Base-by-base conservation (phyloP, 2,888 invertebrate species). In the Byasa hedistus region DNA sequence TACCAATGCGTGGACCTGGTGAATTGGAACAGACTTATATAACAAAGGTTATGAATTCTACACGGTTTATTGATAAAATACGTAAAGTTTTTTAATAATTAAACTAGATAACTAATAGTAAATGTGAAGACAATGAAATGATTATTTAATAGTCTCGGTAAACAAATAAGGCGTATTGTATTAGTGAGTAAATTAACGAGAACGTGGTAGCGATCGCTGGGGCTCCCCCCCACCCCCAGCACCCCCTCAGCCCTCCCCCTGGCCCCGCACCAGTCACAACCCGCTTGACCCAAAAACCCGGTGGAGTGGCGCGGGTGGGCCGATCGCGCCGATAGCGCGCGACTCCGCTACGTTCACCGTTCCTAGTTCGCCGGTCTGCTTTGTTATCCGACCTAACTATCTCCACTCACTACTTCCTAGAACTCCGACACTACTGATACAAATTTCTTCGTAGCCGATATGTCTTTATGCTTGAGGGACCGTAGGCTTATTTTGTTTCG, bases 261-360 rank as follows among this genome's bases (percentile, higher is more conserved):
- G 10, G 36, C 36, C 8, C 36, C 76, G 75, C 76, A 74, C 74
- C 75, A 78, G 81, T 80, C 79, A 76, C 81, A 80, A 72, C 76
- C 80, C 76, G 85, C 89, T 90, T 89, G 90, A 90, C 90, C 90
- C 85, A 89, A 82, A 87, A 87, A 87, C 81, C 73, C 71, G 73
- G 69, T 80, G 75, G 76, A 84, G 85, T 79, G 78, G 77, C 72
- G 76, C 72, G 69, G 73, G 73, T 66, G 73, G 72, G 72, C 73
- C 84, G 89, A 88, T 88, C 86, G 84, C 75, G 72, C 79, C 81
- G 89, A 89, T 89, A 87, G 82, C 78, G 77, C 79, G 83, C 80
- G 83, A 76, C 70, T 76, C 56, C 65, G 66, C 58, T 66, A 66
- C 71, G 64, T 70, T 68, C 55, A 22, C 22, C 17, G 58, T 58